Evolutionary conservation across 2,113 vertebrate genomes (phyloP).

Genomic region (Neomonachus schauinslandi): DNA sequence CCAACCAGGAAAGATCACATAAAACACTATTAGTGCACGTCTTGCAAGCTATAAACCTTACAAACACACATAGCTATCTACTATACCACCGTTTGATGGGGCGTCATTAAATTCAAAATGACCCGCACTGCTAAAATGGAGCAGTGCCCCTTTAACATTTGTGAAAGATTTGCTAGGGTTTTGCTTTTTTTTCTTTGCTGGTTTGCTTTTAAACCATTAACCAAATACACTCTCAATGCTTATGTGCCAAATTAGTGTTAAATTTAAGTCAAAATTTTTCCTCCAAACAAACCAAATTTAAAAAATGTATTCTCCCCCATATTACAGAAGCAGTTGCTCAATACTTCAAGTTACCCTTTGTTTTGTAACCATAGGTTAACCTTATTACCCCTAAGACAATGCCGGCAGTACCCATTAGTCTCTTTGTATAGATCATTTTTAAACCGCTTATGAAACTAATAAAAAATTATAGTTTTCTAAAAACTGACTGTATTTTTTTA

Average conservation of each 20-base stretch:
- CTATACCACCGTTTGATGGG: slow-evolving; percentile 82
- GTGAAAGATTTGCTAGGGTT: slow-evolving; percentile 79
- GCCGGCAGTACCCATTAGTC: slow-evolving; percentile 91
- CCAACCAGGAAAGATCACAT: slow-evolving; percentile 84
- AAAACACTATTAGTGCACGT: slow-evolving; percentile 84
- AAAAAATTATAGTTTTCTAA: slow-evolving; percentile 86
- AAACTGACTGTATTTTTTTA: slow-evolving; percentile 89
- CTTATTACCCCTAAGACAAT: slow-evolving; percentile 89
- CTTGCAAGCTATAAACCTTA: slow-evolving; percentile 81
- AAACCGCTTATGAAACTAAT: slow-evolving; percentile 86
- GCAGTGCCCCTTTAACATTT: slow-evolving; percentile 83
- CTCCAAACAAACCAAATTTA: slow-evolving; percentile 80
- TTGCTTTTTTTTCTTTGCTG: slow-evolving; percentile 80
- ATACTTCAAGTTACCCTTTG: slow-evolving; percentile 85
- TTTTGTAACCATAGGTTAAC: slow-evolving; percentile 85
- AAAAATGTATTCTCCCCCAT: slow-evolving; percentile 83
- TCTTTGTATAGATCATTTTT: slow-evolving; percentile 86
- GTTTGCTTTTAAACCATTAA: slow-evolving; percentile 85
- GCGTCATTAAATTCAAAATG: slow-evolving; percentile 82
- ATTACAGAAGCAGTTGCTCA: slow-evolving; percentile 88
- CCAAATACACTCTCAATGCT: slow-evolving; percentile 78
- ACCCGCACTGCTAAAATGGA: slow-evolving; percentile 82
- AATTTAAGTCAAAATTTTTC: slow-evolving; percentile 80
- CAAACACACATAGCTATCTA: slow-evolving; percentile 89
- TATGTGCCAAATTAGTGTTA: slow-evolving; percentile 85